Base-by-base conservation (phyloP, 2,888 invertebrate species). In the Papilio demoleus region DNA sequence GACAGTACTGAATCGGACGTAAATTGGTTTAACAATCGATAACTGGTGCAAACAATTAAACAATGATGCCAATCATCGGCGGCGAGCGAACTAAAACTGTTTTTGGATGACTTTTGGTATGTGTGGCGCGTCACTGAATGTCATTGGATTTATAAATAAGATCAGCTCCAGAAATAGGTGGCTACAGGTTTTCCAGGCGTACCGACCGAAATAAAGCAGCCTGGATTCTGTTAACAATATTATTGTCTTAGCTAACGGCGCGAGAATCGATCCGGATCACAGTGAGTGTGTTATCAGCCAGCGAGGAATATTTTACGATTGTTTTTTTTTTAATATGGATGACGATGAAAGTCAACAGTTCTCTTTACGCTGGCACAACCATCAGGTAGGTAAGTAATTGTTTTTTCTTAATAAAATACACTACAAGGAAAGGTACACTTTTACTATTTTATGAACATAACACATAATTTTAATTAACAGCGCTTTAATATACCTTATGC, bases 351-450 rank as follows among this genome's bases (percentile, higher is more conserved):
- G 94, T 78, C 96, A 96, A 88, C 96, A 97, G 87, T 97, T 97
- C 90, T 97, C 96, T 87, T 93, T 97, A 81, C 94, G 96, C 86
- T 97, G 97, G 97, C 97, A 97, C 90, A 97, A 96, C 88, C 96
- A 95, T 88, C 95, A 95, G 94, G 95, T 95, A 93, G 94, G 93
- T 89, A 84, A 91, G 92, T 92, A 90, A 78, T 85, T 81, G 75
- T 81, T 81, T 84, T 80, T 78, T 80, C 77, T 76, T 76, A 79
- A 76, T 76, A 82, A 79, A n/a, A 87, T 31, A 56, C 85, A 85
- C 84, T 79, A 73, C 81, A 84, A 77, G 73, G 73, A 76, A 79
- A 83, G 80, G 81, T 81, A 83, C 80, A 82, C 78, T 73, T 62
- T 68, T 75, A 70, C 70, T 45, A 73, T 71, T 71, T 70, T 70